A percentile compares a stretch with the other conserved stretches of the same genome.
phyloP scores from a whole-genome alignment of 2,113 vertebrate species.

The Aphelocoma coerulescens region DNA sequence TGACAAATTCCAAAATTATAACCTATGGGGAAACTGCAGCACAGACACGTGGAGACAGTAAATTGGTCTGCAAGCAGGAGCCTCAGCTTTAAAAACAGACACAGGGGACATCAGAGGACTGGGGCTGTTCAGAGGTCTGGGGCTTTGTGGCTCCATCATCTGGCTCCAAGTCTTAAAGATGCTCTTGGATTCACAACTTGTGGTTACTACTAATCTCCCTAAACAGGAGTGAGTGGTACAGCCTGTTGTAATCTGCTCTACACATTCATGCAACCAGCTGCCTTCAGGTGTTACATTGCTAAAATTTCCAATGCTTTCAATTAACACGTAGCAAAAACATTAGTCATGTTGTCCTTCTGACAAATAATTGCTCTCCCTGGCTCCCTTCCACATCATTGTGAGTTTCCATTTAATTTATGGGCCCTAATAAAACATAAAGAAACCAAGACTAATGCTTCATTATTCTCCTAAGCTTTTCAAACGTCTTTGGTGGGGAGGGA shows the following conservation, averaged over 20 bases:
- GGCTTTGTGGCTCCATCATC: neutral
- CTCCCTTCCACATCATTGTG: neutral
- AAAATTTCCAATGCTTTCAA: neutral
- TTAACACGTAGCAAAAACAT: neutral
- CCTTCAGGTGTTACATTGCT: neutral
- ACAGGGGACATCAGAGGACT: neutral
- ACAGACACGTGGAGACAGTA: neutral
- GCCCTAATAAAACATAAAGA: neutral
- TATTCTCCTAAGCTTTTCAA: neutral
- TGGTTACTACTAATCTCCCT: neutral
- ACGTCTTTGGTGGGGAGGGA: neutral
- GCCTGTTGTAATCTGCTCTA: neutral
- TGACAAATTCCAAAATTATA: neutral
- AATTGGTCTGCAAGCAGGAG: neutral
- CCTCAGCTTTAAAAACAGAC: neutral
- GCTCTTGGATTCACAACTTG: neutral
- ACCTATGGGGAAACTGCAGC: neutral
- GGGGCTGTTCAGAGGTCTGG: neutral
- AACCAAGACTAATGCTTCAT: neutral
- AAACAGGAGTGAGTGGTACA: neutral
- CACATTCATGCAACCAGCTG: neutral
- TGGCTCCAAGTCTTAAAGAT: neutral
- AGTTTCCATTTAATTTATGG: neutral
- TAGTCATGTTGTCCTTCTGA: neutral
- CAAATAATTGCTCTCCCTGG: constrained; percentile 13